Conservation (phyloP, 2,888 invertebrate genomes). For the Copidosoma aretas region DNA sequence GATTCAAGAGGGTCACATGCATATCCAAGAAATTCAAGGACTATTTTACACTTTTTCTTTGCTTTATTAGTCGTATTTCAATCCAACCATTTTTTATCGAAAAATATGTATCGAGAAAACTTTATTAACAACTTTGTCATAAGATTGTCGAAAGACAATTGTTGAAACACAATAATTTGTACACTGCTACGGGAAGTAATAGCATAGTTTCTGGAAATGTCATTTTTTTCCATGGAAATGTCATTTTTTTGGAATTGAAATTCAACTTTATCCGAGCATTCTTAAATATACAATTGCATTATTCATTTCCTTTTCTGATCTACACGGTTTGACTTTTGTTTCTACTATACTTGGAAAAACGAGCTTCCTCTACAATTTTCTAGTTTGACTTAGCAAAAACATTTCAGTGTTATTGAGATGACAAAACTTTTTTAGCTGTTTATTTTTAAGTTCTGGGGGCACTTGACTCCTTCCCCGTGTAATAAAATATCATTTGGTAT, state of each 20-base stretch:
- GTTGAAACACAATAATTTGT: conserved; percentile 27
- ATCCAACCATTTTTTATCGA: conserved; percentile 29
- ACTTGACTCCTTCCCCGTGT: conserved; percentile 31
- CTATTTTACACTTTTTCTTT: conserved; percentile 10
- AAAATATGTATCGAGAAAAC: conserved; percentile 30
- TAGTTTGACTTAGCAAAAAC: conserved; percentile 5
- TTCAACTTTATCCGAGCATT: conserved; percentile 34
- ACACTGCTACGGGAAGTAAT: conserved; percentile 12
- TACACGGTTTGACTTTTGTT: conserved; percentile 25
- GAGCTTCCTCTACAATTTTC: not conserved
- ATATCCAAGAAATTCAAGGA: conserved; percentile 11
- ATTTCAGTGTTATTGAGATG: conserved; percentile 13
- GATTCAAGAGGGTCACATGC: not conserved
- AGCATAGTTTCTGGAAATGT: conserved; percentile 15
- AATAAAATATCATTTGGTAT: conserved; percentile 41
- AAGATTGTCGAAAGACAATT: conserved; percentile 32
- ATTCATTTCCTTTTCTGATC: conserved; percentile 20
- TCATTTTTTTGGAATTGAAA: conserved; percentile 30
- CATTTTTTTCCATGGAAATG: conserved; percentile 7
- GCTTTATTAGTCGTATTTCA: conserved; percentile 1
- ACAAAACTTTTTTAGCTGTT: conserved; percentile 21
- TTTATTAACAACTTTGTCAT: conserved; percentile 20
- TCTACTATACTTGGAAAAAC: not conserved
- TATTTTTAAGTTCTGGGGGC: conserved; percentile 32
- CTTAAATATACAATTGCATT: conserved; percentile 33